phyloP scores from a whole-genome alignment of 2,113 vertebrate genomes.

The Trogon surrucura region DNA sequence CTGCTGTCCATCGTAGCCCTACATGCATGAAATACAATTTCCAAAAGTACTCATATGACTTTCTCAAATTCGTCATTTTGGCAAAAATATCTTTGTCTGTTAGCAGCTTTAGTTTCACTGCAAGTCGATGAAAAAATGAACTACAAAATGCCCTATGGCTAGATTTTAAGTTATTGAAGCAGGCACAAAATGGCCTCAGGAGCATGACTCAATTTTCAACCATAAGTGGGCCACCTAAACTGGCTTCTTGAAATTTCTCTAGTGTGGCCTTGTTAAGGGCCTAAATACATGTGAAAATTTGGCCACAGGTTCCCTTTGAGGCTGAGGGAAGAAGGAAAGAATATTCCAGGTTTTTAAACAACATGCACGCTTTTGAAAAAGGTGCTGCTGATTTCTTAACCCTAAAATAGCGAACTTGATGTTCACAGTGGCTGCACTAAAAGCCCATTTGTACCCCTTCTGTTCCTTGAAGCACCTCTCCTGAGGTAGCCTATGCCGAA shows the following conservation, averaged over 20 bases:
- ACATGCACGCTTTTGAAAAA: background rate
- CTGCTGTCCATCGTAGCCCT: rapidly evolving
- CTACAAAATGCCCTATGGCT: background rate
- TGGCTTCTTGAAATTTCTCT: background rate
- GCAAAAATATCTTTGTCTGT: background rate
- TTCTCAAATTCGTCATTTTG: background rate
- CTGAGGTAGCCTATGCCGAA: background rate
- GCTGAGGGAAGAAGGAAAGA: background rate
- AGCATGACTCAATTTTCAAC: background rate
- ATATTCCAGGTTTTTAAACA: background rate
- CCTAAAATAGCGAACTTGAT: background rate
- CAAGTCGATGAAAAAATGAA: background rate
- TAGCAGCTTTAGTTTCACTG: background rate
- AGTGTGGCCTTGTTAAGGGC: background rate
- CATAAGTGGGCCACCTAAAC: background rate
- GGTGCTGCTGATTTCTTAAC: background rate
- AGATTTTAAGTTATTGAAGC: background rate
- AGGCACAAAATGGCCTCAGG: background rate
- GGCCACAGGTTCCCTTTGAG: background rate
- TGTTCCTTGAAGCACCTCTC: background rate
- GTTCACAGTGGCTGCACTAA: background rate
- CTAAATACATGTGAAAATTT: background rate
- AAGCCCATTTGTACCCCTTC: background rate
- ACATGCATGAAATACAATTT: background rate
- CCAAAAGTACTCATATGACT: background rate